A percentile compares a stretch with the other conserved stretches of the same genome.
Conservation (phyloP, 2,113 vertebrate species). For the Tauraco erythrolophus region DNA sequence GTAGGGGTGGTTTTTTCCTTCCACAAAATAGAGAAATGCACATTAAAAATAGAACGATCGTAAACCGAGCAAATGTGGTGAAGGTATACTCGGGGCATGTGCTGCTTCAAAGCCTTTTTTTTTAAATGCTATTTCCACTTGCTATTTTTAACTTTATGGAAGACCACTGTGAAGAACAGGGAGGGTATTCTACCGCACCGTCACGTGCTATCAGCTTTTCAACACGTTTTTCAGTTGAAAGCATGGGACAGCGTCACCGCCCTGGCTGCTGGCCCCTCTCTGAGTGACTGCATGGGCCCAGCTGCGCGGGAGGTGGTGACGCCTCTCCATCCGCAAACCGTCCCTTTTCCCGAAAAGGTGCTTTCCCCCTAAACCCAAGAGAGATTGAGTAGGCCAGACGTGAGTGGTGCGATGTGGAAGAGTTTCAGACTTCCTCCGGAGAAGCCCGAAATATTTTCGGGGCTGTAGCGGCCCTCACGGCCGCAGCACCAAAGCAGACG, state of each 20-base stretch:
- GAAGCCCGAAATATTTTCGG: background rate
- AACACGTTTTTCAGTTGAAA: background rate
- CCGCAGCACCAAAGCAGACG: rapidly evolving
- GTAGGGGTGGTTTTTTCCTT: background rate
- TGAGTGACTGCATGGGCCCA: rapidly evolving
- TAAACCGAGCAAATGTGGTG: background rate
- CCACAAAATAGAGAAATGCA: background rate
- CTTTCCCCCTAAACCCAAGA: background rate
- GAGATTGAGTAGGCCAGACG: background rate
- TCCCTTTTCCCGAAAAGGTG: background rate
- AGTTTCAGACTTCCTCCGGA: background rate
- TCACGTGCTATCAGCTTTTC: background rate
- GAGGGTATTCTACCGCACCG: background rate
- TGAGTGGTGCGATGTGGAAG: background rate
- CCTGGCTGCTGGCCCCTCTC: background rate
- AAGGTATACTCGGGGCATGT: background rate
- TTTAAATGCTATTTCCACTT: background rate
- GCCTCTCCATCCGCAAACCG: background rate
- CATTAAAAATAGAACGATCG: background rate
- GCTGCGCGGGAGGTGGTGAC: background rate
- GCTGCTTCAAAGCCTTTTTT: background rate
- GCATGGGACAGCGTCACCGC: background rate
- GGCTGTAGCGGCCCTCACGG: background rate
- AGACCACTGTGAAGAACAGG: background rate
- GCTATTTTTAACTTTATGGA: slow-evolving; percentile 46